Conservation (phyloP, 2,113 vertebrate genomes). For the Halcyon malimbica region DNA sequence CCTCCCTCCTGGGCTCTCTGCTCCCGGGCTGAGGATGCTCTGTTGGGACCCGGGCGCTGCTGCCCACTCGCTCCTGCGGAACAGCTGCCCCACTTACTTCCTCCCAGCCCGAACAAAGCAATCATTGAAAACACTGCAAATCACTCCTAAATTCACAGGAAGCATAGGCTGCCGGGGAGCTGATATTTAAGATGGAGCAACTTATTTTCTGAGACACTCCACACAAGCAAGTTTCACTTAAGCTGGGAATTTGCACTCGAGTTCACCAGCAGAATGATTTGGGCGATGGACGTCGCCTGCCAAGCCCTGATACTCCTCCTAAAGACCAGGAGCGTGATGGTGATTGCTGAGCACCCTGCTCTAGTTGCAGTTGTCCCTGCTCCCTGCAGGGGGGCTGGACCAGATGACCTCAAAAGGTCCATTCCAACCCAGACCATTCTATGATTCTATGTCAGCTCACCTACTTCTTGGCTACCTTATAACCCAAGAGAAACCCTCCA, state of each 20-base stretch:
- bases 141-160: neutral
- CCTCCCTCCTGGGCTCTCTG: neutral
- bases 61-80: neutral
- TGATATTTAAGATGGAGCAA: neutral
- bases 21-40: neutral
- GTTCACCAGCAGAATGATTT: neutral
- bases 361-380: no score
- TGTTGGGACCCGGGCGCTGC: neutral
- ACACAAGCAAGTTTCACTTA: fast-evolving
- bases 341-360: no score
- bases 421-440: no score
- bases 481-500: neutral
- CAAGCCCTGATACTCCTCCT: neutral
- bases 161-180: neutral
- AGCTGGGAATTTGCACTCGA: neutral
- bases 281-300: neutral
- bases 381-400: no score
- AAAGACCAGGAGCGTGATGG: neutral
- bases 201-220: neutral
- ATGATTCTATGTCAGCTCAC: neutral
- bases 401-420: no score
- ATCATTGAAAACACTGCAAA: neutral
- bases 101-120: neutral
- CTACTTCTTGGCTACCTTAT: neutral
- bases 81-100: neutral